Evolutionary conservation across 2,797 vertebrate species (phyloP).

Genomic region (Chaetophractus vellerosus): DNA sequence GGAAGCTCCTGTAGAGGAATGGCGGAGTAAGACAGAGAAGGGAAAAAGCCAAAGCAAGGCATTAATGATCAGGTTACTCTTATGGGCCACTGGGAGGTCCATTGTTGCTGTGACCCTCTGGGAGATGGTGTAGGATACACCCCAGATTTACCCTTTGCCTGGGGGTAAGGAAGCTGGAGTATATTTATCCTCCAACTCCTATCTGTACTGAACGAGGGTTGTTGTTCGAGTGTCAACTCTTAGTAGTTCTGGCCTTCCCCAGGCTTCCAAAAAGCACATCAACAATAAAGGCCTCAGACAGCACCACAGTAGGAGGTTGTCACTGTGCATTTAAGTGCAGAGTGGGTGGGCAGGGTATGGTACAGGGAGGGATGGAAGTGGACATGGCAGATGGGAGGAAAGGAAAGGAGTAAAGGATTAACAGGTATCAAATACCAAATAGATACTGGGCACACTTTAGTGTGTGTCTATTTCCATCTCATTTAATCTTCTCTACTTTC

Average conservation of each 20-base stretch:
- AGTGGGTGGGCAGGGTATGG: not conserved
- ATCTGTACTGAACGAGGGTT: not conserved
- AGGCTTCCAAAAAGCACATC: too few species aligned
- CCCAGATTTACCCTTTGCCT: not conserved
- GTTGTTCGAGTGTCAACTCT: not conserved
- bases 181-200: not conserved
- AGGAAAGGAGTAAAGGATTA: not conserved
- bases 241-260: not conserved
- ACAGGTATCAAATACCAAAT: not conserved
- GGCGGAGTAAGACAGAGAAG: not conserved
- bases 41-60: not conserved
- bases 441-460: fast-evolving
- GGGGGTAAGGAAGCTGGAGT: not conserved
- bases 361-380: too few species aligned
- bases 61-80: not conserved
- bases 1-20: not conserved
- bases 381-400: not conserved
- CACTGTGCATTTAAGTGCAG: not conserved
- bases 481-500: not conserved
- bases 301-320: not conserved
- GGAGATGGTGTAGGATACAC: not conserved
- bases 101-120: not conserved
- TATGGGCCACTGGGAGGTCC: not conserved
- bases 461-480: not conserved
- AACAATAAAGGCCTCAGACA: not conserved